phyloP scores from a whole-genome alignment of 2,797 vertebrate species.

The Pogoniulus pusillus region DNA sequence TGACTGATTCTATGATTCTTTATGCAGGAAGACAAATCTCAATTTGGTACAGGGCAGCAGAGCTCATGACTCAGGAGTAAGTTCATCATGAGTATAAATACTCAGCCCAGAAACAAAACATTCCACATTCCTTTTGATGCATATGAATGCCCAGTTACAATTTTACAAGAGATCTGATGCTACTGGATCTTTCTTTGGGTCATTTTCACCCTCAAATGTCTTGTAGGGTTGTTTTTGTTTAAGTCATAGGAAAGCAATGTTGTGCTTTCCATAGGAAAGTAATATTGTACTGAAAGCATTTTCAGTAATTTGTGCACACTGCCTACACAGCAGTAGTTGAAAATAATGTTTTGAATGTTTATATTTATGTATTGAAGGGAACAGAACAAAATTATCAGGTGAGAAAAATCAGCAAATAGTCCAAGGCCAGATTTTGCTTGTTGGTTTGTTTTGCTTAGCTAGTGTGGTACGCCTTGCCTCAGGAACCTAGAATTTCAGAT shows the following conservation, averaged over 20 bases:
- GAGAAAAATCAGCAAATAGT: background rate
- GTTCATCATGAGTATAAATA: conserved; percentile 43
- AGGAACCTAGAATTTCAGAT: background rate
- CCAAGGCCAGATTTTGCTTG: background rate
- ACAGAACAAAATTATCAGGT: background rate
- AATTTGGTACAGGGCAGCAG: conserved; percentile 25
- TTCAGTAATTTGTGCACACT: background rate
- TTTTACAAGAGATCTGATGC: background rate
- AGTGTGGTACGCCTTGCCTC: background rate
- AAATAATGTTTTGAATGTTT: background rate
- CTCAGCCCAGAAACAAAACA: conserved; percentile 30
- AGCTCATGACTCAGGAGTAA: conserved; percentile 42
- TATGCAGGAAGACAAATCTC: conserved; percentile 4
- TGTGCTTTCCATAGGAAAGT: background rate
- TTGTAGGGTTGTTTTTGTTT: background rate
- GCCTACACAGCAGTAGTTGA: background rate
- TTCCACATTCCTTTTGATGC: background rate
- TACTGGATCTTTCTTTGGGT: background rate
- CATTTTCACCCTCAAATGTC: background rate
- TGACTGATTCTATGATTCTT: too few species aligned
- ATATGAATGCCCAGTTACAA: background rate
- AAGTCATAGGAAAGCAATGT: background rate
- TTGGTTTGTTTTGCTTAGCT: background rate
- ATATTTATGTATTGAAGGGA: background rate
- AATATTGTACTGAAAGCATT: background rate